Conservation (phyloP, 2,113 vertebrate genomes). For the Osmerus eperlanus region DNA sequence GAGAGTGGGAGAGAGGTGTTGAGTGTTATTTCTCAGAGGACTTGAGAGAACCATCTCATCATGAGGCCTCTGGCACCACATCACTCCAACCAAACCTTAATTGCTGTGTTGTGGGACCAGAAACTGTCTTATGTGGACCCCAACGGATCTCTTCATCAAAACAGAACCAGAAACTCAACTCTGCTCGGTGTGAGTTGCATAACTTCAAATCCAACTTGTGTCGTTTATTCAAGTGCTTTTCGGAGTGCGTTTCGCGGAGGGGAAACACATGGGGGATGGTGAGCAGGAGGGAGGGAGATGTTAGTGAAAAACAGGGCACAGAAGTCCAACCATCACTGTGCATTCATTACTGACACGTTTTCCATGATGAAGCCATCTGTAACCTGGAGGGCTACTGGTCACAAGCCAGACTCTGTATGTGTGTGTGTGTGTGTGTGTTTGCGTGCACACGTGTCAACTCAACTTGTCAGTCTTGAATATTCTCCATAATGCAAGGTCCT, state of each 20-base stretch:
- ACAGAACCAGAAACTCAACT: conserved; percentile 47
- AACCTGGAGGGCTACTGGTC: conserved; percentile 49
- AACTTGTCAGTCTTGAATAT: not conserved
- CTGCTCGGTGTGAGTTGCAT: conserved; percentile 26
- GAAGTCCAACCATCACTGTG: conserved; percentile 43
- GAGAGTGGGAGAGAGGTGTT: conserved; percentile 55
- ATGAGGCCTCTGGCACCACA: conserved; percentile 68
- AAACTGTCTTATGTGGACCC: conserved; percentile 55
- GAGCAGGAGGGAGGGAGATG: conserved; percentile 3
- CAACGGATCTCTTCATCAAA: conserved; percentile 60
- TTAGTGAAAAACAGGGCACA: conserved; percentile 36
- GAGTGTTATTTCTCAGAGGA: conserved; percentile 67
- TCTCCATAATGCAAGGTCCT: too few relatives aligned
- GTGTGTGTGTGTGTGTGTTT: conserved; percentile 16
- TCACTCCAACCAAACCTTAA: conserved; percentile 69
- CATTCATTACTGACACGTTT: conserved; percentile 54
- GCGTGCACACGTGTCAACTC: not conserved
- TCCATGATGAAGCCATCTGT: conserved; percentile 55
- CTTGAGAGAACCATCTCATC: conserved; percentile 60
- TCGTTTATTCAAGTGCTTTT: too few relatives aligned
- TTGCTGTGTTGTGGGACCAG: conserved; percentile 65
- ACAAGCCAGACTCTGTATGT: conserved; percentile 30
- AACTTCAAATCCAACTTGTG: conserved; percentile 46
- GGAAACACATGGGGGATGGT: not conserved
- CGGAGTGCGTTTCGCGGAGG: not conserved